Percentiles rank a stretch among this genome's conserved stretches.
Conservation (phyloP, 2,113 vertebrate species). For the Coptodon bakossiorum region DNA sequence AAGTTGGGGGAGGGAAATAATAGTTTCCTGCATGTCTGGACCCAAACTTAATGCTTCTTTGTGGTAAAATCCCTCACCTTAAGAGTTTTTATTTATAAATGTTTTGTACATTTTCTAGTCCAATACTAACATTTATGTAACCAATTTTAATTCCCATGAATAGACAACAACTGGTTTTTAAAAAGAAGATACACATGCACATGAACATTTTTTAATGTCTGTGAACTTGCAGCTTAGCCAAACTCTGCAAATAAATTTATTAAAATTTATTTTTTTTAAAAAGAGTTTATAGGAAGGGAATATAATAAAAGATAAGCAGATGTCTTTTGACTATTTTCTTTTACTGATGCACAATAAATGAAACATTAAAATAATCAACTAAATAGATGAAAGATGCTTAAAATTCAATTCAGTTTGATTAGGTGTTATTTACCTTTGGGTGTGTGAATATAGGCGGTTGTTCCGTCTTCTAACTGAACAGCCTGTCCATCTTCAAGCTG, state of each 20-base stretch:
- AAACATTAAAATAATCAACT: not conserved
- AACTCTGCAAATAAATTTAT: not conserved
- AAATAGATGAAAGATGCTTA: not conserved
- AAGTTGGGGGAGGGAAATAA: not conserved
- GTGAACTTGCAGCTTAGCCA: not conserved
- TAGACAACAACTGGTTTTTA: fast-evolving
- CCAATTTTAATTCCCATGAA: not conserved
- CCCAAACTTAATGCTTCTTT: not conserved
- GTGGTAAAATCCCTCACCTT: not conserved
- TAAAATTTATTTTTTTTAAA: not conserved
- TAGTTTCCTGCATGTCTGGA: not conserved
- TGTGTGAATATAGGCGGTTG: slow-evolving; percentile 93
- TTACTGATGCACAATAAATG: not conserved
- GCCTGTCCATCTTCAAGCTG: slow-evolving; percentile 94
- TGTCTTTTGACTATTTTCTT: not conserved
- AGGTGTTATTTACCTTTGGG: slow-evolving; percentile 82
- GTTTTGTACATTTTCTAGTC: not conserved
- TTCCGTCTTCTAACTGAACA: slow-evolving; percentile 95
- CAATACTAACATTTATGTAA: not conserved
- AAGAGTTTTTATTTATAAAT: not conserved
- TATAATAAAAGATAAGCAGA: not conserved
- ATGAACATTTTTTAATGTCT: not conserved
- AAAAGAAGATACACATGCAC: not conserved
- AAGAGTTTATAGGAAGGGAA: not conserved
- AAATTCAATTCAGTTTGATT: not conserved